These are phyloP conservation scores for Acleris cristana DNA, from an alignment of 2,888 invertebrate genomes.

Conservation along the genomic window DNA sequence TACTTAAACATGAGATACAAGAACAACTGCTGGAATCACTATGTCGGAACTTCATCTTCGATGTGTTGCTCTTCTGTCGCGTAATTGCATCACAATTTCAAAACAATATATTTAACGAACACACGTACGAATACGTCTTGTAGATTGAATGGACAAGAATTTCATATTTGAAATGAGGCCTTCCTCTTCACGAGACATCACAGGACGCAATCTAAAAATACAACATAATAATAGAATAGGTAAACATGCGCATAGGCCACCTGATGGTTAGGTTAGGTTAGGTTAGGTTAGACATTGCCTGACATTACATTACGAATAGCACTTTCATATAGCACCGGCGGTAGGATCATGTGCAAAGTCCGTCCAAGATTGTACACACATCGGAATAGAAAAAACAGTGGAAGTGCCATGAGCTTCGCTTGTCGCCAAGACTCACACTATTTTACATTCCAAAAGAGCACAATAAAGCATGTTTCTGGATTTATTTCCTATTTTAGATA, in stretches of 20 bases:
- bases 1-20: conserved; percentile 55
- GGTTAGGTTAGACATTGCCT: too few relatives aligned
- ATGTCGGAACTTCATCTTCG: conserved; percentile 48
- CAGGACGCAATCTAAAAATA: conserved; percentile 12
- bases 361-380: not conserved
- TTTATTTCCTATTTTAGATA: too few relatives aligned
- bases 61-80: conserved; percentile 47
- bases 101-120: conserved; percentile 4
- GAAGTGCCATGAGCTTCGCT: too few relatives aligned
- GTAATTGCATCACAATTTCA: not conserved
- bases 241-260: too few relatives aligned
- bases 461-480: too few relatives aligned
- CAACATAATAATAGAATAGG: not conserved
- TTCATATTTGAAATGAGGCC: conserved; percentile 6
- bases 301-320: too few relatives aligned
- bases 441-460: too few relatives aligned
- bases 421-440: too few relatives aligned
- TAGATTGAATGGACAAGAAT: not conserved
- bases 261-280: too few relatives aligned
- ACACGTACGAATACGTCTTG: not conserved
- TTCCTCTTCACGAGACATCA: conserved; percentile 10
- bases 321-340: too few relatives aligned
- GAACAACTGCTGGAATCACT: conserved; percentile 51
- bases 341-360: not conserved
- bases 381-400: too few relatives aligned